phyloP scores from a whole-genome alignment of 1,140 invertebrate species.

The Periplaneta americana region DNA sequence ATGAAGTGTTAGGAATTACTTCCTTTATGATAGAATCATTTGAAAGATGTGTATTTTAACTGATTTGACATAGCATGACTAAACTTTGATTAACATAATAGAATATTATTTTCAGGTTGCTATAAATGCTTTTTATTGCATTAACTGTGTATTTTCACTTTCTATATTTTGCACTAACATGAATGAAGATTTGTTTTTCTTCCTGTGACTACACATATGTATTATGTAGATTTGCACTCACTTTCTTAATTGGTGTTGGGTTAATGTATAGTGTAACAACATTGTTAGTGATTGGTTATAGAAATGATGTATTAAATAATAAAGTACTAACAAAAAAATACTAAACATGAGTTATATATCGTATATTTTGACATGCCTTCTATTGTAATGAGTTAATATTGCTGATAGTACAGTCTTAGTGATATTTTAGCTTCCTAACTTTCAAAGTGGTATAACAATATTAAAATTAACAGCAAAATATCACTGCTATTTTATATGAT shows the following conservation, averaged over 20 bases:
- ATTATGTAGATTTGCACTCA: not conserved
- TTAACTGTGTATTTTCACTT: not conserved
- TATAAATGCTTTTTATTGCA: not conserved
- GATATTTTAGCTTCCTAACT: not conserved
- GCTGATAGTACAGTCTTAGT: not conserved
- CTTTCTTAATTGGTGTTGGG: too few species aligned
- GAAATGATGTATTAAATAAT: not conserved
- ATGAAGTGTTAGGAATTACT: too few species aligned
- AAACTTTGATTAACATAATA: not conserved
- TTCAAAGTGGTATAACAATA: too few species aligned
- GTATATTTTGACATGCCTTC: not conserved
- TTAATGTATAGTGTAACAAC: too few species aligned
- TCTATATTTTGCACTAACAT: not conserved
- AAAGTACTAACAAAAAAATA: not conserved
- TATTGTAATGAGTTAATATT: not conserved
- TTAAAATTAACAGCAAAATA: too few species aligned
- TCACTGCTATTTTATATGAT: too few species aligned
- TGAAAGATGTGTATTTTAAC: not conserved
- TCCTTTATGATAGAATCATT: too few species aligned
- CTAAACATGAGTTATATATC: not conserved
- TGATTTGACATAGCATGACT: not conserved
- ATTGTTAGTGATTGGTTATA: not conserved
- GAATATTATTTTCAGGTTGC: not conserved
- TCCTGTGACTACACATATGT: not conserved
- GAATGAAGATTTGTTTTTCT: not conserved